phyloP scores from a whole-genome alignment of 2,797 vertebrate genomes.

The Scarus forsteni region DNA sequence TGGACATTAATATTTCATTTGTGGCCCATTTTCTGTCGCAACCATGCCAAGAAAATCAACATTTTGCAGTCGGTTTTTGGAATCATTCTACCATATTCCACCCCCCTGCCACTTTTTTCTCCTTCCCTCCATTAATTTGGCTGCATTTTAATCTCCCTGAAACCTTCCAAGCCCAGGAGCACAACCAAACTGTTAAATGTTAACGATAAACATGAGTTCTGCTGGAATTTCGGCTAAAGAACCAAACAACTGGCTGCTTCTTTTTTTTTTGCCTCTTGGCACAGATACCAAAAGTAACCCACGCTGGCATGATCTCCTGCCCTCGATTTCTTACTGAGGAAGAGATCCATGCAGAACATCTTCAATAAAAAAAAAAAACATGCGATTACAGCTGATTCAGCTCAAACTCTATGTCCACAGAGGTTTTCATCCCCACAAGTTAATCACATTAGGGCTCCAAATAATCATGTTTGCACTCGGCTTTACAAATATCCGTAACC shows the following conservation, averaged over 20 bases:
- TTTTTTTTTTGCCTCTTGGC: constrained; percentile 9
- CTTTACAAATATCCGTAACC: constrained; percentile 52
- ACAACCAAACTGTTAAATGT: constrained; percentile 3
- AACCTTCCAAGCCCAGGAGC: constrained; percentile 8
- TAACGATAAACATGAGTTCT: constrained; percentile 22
- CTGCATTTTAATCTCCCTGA: constrained; percentile 5
- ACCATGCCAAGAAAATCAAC: constrained; percentile 4
- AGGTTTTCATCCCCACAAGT: constrained; percentile 59
- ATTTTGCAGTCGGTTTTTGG: neutral
- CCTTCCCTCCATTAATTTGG: neutral
- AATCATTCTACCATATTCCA: constrained; percentile 19
- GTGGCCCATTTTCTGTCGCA: neutral
- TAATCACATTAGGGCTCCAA: constrained; percentile 72
- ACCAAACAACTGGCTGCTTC: constrained; percentile 2
- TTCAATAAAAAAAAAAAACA: constrained; percentile 60
- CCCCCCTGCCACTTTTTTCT: constrained; percentile 6
- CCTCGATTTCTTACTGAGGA: constrained; percentile 15
- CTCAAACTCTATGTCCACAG: constrained; percentile 45
- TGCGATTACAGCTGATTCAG: constrained; percentile 65
- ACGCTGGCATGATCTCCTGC: constrained; percentile 22
- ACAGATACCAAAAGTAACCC: constrained; percentile 38
- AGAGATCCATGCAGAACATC: constrained; percentile 37
- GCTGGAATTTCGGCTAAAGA: constrained; percentile 29
- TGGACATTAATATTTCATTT: neutral
- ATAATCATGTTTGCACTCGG: constrained; percentile 68